Evolutionary conservation across 2,888 invertebrate genomes (phyloP).

Genomic region (Brachypalpus laphriformis): DNA sequence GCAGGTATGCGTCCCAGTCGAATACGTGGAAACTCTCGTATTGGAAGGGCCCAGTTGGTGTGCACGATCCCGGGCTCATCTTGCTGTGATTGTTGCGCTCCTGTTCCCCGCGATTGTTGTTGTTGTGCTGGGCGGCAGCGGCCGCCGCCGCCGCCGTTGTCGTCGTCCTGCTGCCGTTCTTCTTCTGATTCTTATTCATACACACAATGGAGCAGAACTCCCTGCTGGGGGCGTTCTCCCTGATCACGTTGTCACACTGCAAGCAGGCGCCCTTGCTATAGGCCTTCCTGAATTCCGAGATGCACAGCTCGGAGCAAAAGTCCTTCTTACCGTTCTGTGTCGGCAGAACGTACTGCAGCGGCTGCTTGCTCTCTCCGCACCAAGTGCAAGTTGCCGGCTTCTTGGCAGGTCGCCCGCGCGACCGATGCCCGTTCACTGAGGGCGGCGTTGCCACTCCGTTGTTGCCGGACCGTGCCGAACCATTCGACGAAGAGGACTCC

Average conservation of each 20-base stretch:
- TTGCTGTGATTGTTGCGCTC: conserved; percentile 75
- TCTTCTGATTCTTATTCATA: conserved; percentile 92
- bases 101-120: conserved; percentile 77
- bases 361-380: conserved; percentile 93
- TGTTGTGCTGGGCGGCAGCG: conserved; percentile 69
- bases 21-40: conserved; percentile 92
- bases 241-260: conserved; percentile 93
- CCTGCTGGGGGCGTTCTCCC: conserved; percentile 88
- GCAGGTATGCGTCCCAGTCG: conserved; percentile 93
- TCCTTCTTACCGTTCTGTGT: conserved; percentile 93
- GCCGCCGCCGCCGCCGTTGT: conserved; percentile 75
- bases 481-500: conserved; percentile 73
- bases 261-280: conserved; percentile 94
- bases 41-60: conserved; percentile 88
- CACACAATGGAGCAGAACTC: conserved; percentile 94
- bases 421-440: conserved; percentile 77
- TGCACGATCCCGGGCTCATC: conserved; percentile 80
- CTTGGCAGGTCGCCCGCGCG: conserved; percentile 90
- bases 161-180: conserved; percentile 84
- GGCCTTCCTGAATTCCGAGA: conserved; percentile 94
- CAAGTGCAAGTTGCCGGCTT: conserved; percentile 89
- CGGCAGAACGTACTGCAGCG: conserved; percentile 93
- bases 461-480: conserved; percentile 71
- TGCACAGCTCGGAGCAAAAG: conserved; percentile 95
- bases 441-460: conserved; percentile 75